These are phyloP conservation scores for Nymphalis io DNA, from an alignment of 1,140 invertebrate species.

Conservation along the genomic window DNA sequence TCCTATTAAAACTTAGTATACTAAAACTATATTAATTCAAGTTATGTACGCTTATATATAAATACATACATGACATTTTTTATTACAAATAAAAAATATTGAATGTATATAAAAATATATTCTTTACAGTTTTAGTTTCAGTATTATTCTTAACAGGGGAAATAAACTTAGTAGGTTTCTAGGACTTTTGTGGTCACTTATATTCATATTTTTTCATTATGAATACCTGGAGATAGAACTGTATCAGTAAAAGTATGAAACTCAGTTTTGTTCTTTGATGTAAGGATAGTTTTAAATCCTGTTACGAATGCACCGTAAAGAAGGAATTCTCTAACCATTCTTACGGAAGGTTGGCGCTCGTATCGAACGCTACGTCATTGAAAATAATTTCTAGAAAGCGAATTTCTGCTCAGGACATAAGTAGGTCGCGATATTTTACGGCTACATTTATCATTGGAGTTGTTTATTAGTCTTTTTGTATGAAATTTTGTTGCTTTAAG, in stretches of 20 bases:
- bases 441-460: conserved; percentile 48
- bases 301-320: conserved; percentile 48
- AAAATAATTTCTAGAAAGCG: conserved; percentile 64
- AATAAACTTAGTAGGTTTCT: too few relatives aligned
- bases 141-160: too few relatives aligned
- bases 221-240: background rate
- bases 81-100: too few relatives aligned
- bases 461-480: conserved; percentile 44
- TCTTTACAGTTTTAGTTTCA: too few relatives aligned
- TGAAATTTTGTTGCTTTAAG: conserved; percentile 34
- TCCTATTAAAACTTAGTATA: too few relatives aligned
- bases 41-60: too few relatives aligned
- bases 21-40: too few relatives aligned
- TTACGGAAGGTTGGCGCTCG: conserved; percentile 46
- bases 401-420: conserved; percentile 63
- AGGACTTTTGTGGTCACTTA: too few relatives aligned
- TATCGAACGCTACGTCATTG: conserved; percentile 51
- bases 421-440: conserved; percentile 66
- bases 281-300: conserved; percentile 33
- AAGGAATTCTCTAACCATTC: conserved; percentile 60
- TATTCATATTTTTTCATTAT: background rate
- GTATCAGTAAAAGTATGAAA: background rate
- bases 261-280: conserved; percentile 5
- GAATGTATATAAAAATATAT: too few relatives aligned
- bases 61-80: too few relatives aligned